Evolutionary conservation across 1,140 invertebrate genomes (phyloP), one percentile per base, ranked within the genome.

Genomic region (Achatina immaculata): DNA sequence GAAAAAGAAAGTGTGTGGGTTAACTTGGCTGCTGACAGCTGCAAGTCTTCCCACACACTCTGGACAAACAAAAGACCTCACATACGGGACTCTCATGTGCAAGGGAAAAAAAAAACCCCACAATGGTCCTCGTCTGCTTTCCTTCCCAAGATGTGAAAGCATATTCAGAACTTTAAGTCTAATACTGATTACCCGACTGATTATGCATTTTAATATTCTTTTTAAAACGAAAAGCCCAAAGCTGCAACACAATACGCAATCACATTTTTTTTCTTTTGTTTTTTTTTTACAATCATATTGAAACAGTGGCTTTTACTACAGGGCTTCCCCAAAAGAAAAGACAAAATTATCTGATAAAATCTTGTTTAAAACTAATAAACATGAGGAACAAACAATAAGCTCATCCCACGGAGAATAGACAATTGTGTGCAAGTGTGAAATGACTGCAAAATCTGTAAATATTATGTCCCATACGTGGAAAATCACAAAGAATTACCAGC

Each of bases 141-240:
- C 3, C 58, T 9, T 28, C 58, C 58, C n/a, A 4, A 28, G 58
- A 62, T 62, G 58, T 28, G 28, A 4, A n/a, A 34, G 3, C 58
- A 62, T 62, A n/a, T 34, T 62, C 58, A 62, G n/a, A 62, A 28
- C 58, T 62, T 62, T 62, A 62, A 62, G 58, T 28, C 58, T 62
- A 62, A 62, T 28, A 62, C n/a, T 62, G 58, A 62, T 62, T 62
- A 62, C 58, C 58, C 28, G 31, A 6, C 58, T 31, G 58, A 62
- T 55, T 55, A 55, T 24, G 3, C n/a, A 21, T 3, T n/a, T 55
- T n/a, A 4, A 2, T n/a, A 6, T 24, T 55, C 24, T n/a, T 21
- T 28, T 62, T 9, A 16, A 62, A 62, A 62, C 31, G 3, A 4
- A 62, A 62, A 62, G 58, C 58, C 58, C 31, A 11, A n/a, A 31